Conservation (phyloP, 2,113 vertebrate species). For the Oreochromis spilurus region DNA sequence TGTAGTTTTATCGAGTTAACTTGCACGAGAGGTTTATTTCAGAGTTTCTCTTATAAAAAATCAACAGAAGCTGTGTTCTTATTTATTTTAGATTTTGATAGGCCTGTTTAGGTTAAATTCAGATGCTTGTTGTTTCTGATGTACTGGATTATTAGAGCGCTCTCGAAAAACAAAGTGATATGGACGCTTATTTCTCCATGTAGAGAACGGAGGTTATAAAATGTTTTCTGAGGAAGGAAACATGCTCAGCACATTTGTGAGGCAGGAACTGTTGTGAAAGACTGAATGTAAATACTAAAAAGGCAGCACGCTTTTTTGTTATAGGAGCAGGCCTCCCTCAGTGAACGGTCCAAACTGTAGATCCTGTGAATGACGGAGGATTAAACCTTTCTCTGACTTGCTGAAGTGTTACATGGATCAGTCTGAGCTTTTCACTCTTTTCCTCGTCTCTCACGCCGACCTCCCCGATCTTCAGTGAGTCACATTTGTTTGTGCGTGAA, state of each 20-base stretch:
- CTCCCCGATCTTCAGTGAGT: neutral
- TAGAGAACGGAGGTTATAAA: neutral
- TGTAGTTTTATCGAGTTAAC: neutral
- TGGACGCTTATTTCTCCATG: neutral
- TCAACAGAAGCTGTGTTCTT: neutral
- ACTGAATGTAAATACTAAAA: neutral
- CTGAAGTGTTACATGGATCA: neutral
- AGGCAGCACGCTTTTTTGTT: neutral
- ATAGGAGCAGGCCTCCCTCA: neutral
- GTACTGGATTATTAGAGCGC: neutral
- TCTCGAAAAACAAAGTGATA: neutral
- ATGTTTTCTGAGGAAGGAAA: neutral
- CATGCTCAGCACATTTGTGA: neutral
- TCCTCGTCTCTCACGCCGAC: neutral
- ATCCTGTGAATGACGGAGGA: fast-evolving
- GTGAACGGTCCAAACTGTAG: neutral
- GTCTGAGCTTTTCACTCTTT: neutral
- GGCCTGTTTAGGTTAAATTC: neutral
- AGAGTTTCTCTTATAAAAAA: neutral
- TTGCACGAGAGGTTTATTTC: neutral
- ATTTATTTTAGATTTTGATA: neutral
- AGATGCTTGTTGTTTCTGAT: neutral
- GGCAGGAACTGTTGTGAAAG: neutral
- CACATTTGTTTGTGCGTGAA: neutral
- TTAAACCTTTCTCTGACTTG: neutral